A percentile compares a stretch with the other conserved stretches of the same genome.
Conservation (phyloP, 2,888 invertebrate genomes). For the Cryptophagus acutangulus region DNA sequence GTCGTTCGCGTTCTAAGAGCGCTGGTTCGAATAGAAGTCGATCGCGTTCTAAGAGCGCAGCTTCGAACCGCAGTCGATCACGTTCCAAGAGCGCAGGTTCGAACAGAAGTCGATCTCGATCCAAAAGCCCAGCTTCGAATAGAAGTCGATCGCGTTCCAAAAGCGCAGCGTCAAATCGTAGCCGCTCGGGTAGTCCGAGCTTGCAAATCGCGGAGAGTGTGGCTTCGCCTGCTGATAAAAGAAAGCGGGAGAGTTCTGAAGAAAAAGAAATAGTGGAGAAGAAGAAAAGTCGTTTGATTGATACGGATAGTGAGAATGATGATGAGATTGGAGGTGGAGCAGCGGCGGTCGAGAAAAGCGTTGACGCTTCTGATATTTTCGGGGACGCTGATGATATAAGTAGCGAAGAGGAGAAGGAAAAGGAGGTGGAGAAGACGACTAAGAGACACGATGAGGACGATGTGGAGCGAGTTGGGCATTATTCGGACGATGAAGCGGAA, state of each 20-base stretch:
- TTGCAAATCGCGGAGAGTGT: conserved; percentile 50
- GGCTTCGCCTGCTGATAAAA: conserved; percentile 39
- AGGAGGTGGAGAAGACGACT: conserved; percentile 38
- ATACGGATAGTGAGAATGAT: conserved; percentile 65
- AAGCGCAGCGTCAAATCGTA: conserved; percentile 26
- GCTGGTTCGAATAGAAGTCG: conserved; percentile 18
- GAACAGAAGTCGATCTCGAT: conserved; percentile 17
- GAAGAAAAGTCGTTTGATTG: conserved; percentile 53
- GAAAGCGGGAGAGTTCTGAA: conserved; percentile 39
- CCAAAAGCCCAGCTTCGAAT: too few species aligned
- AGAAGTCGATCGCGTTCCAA: conserved; percentile 17
- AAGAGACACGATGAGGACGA: conserved; percentile 36
- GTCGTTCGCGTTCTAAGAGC: conserved; percentile 23
- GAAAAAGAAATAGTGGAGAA: conserved; percentile 37
- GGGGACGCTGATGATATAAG: conserved; percentile 93
- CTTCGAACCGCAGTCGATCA: conserved; percentile 19
- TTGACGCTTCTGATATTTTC: conserved; percentile 79
- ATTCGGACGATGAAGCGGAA: conserved; percentile 28
- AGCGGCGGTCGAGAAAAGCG: too few species aligned
- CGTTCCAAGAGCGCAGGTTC: conserved; percentile 24
- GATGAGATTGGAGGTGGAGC: conserved; percentile 39
- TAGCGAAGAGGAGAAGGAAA: conserved; percentile 69
- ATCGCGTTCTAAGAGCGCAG: conserved; percentile 22
- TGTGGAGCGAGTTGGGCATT: conserved; percentile 28
- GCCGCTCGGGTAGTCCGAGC: conserved; percentile 48